These are phyloP conservation scores for Equus quagga DNA, from an alignment of 2,113 vertebrate genomes.

Conservation along the genomic window DNA sequence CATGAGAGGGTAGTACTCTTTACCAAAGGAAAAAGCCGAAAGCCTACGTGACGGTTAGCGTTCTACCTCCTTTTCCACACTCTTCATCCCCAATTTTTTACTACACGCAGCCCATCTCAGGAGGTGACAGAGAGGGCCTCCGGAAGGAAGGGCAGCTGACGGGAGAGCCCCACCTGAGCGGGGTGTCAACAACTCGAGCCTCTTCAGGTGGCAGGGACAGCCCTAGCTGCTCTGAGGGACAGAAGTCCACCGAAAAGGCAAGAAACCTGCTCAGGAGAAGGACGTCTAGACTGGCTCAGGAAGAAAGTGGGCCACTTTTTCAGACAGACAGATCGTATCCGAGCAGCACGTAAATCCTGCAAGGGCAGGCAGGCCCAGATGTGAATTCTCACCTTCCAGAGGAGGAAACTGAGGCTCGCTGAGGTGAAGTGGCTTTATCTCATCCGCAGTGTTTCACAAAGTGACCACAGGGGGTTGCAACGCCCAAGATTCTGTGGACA, in stretches of 20 bases:
- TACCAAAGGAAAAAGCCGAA: constrained; percentile 1
- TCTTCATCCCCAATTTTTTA: not conserved
- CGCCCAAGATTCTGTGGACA: not conserved
- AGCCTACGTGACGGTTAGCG: not conserved
- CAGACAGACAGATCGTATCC: not conserved
- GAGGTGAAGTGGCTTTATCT: not conserved
- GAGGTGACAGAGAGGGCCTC: not conserved
- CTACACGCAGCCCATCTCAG: not conserved
- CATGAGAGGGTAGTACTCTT: constrained; percentile 65
- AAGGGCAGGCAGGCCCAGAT: not conserved
- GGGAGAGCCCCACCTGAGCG: not conserved
- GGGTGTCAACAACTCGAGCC: rapidly evolving
- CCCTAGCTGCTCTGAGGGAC: not conserved
- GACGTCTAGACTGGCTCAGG: not conserved
- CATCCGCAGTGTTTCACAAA: not conserved
- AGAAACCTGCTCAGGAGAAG: not conserved
- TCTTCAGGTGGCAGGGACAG: not conserved
- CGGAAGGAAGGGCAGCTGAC: not conserved
- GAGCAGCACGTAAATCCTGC: not conserved
- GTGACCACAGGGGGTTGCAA: not conserved
- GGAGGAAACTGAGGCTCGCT: not conserved
- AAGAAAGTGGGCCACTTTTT: not conserved
- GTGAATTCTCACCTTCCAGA: not conserved
- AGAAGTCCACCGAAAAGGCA: not conserved
- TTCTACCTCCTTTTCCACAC: not conserved